Conservation (phyloP, 2,797 vertebrate species). For the Morelia viridis region DNA sequence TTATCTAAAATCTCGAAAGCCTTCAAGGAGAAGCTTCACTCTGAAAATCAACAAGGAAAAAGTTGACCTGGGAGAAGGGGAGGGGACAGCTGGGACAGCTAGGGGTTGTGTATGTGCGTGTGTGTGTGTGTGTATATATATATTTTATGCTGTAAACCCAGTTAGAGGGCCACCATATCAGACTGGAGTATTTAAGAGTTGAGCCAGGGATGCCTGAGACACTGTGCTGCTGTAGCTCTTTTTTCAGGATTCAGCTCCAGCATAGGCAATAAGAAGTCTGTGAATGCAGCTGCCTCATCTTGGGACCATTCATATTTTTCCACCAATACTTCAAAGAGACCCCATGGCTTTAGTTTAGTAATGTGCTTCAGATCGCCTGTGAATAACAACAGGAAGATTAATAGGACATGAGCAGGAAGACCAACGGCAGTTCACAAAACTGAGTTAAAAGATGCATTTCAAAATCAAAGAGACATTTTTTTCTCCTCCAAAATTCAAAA, state of each 20-base stretch:
- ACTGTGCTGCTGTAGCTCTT: constrained; percentile 91
- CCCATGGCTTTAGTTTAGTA: constrained; percentile 98
- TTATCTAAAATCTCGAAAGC: constrained; percentile 70
- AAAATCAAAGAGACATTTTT: not conserved
- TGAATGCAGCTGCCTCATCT: constrained; percentile 90
- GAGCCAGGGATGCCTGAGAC: constrained; percentile 93
- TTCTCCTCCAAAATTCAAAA: not conserved
- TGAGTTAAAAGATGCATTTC: not conserved
- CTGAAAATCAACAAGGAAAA: constrained; percentile 57
- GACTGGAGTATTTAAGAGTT: constrained; percentile 72
- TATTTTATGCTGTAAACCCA: constrained; percentile 69
- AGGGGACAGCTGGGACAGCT: constrained; percentile 49
- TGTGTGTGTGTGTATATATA: not conserved
- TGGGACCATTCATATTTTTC: constrained; percentile 97
- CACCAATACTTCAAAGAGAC: constrained; percentile 89
- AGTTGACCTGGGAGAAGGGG: constrained; percentile 34
- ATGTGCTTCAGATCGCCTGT: constrained; percentile 97
- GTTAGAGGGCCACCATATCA: constrained; percentile 45
- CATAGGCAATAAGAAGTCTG: constrained; percentile 95
- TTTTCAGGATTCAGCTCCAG: constrained; percentile 94
- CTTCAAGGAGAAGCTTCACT: constrained; percentile 73
- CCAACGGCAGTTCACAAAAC: not conserved
- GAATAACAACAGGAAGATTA: constrained; percentile 44
- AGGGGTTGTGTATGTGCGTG: constrained; percentile 4
- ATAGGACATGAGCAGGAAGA: constrained; percentile 19